Evolutionary conservation across 2,888 invertebrate species (phyloP), one percentile per base, ranked within the genome.

Genomic region (Ophonus ardosiacus): DNA sequence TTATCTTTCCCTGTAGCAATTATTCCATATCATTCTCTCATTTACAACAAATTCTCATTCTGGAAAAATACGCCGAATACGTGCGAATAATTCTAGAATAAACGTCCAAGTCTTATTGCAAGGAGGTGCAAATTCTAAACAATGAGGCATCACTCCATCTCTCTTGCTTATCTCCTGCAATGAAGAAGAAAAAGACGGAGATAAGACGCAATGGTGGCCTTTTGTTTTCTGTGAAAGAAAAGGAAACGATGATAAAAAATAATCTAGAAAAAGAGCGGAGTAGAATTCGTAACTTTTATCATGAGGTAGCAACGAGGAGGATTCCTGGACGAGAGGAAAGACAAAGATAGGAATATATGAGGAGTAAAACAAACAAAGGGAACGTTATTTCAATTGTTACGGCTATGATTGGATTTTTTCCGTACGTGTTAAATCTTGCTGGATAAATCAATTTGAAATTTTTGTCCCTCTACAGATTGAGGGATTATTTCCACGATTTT

Each of bases 371-470:
- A 84, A 84, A 84, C 84, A 84, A 84, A 78, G 65, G 65, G 18
- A 68, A 85, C 79, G 68, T 65, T 57, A 88, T 87, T 87, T 87
- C 88, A 87, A 88, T 88, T 88, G 86, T 80, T 85, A 56, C 38
- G 18, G 86, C 86, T 87, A 87, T 87, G 88, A 88, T 88, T 88
- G 88, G 87, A 88, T 88, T 88, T 88, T 88, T 88, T 88, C 71
- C 56, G 86, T 86, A 87, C 87, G 87, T 88, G 88, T 88, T 88
- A 88, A 88, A 88, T 87, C 88, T 87, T 87, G 86, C 88, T 87
- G 88, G 88, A 87, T 88, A 88, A 88, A 88, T 88, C 88, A 88
- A 88, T 79, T 85, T 82, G 18, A 82, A 85, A 68, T 59, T 84
- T 38, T 43, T 21, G 8, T n/a, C 40, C 43, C 71, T 43, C 71